phyloP scores from a whole-genome alignment of 2,888 invertebrate genomes.

The Cordilura impudica region DNA sequence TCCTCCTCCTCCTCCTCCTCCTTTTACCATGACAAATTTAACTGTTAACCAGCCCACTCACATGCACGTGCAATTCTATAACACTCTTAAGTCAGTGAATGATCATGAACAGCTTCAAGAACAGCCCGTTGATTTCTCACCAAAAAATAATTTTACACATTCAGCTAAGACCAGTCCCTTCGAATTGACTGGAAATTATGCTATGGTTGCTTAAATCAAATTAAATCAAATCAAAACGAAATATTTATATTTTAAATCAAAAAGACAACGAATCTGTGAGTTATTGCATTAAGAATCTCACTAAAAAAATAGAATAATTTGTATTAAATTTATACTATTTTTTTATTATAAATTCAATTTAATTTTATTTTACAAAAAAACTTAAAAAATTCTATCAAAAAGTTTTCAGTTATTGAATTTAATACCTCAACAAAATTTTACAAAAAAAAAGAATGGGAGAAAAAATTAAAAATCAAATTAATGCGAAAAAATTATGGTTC shows the following conservation, averaged over 20 bases:
- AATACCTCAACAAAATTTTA: too few species aligned
- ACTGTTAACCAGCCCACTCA: conserved; percentile 48
- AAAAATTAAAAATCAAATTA: too few species aligned
- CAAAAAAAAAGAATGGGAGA: too few species aligned
- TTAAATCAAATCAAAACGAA: conserved; percentile 3
- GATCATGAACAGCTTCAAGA: conserved; percentile 69
- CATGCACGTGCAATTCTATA: conserved; percentile 67
- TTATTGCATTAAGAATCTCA: conserved; percentile 28
- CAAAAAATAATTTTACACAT: conserved; percentile 77
- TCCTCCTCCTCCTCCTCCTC: conserved; percentile 43
- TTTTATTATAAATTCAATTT: neutral
- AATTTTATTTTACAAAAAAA: too few species aligned
- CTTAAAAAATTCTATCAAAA: too few species aligned
- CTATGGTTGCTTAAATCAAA: conserved; percentile 72
- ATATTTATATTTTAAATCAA: neutral
- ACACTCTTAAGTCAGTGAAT: conserved; percentile 22
- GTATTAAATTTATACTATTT: neutral
- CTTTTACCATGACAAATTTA: conserved; percentile 9
- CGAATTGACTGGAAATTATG: conserved; percentile 76
- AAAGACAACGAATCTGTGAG: conserved; percentile 54
- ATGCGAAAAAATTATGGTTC: too few species aligned
- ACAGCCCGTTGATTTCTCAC: conserved; percentile 77
- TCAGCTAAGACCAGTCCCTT: conserved; percentile 77
- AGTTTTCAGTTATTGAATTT: too few species aligned
- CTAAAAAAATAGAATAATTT: neutral